These are phyloP conservation scores for Poeciliopsis prolifica DNA, from an alignment of 2,113 vertebrate species.

Conservation along the genomic window DNA sequence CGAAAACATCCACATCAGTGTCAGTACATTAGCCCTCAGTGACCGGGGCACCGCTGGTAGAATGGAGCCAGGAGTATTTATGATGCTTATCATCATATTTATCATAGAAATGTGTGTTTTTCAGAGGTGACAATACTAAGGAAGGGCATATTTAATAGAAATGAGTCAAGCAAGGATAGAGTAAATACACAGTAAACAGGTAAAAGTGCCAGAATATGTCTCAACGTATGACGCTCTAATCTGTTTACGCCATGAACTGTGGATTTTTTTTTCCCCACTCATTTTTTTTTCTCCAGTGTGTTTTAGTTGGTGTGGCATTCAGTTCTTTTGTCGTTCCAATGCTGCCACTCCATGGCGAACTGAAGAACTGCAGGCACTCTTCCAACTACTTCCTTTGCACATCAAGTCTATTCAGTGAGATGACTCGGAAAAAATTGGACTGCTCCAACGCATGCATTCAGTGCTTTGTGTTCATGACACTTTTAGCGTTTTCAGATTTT, in stretches of 20 bases:
- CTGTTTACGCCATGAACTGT: slow-evolving; percentile 7
- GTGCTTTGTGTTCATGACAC: too few relatives aligned
- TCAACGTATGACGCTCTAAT: not conserved
- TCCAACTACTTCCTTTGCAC: not conserved
- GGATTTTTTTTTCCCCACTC: not conserved
- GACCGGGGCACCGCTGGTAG: slow-evolving; percentile 34
- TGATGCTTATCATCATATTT: slow-evolving; percentile 21
- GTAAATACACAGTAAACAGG: not conserved
- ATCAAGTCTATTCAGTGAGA: not conserved
- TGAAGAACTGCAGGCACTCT: slow-evolving; percentile 34
- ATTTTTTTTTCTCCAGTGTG: slow-evolving; percentile 1
- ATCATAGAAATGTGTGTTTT: slow-evolving; percentile 36
- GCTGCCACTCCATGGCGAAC: slow-evolving; percentile 58
- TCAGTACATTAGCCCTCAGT: slow-evolving; percentile 48
- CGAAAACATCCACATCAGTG: slow-evolving; percentile 42
- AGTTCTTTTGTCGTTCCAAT: slow-evolving; percentile 34
- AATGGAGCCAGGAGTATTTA: slow-evolving; percentile 11
- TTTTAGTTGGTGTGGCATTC: not conserved
- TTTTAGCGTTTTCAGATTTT: too few relatives aligned
- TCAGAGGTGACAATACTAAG: not conserved
- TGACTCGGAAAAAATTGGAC: too few relatives aligned
- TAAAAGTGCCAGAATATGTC: not conserved
- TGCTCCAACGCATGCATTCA: too few relatives aligned
- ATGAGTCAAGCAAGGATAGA: not conserved
- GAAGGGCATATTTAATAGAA: not conserved